Base-by-base conservation (phyloP, 2,888 invertebrate genomes). In the Stictocephala bisonia region DNA sequence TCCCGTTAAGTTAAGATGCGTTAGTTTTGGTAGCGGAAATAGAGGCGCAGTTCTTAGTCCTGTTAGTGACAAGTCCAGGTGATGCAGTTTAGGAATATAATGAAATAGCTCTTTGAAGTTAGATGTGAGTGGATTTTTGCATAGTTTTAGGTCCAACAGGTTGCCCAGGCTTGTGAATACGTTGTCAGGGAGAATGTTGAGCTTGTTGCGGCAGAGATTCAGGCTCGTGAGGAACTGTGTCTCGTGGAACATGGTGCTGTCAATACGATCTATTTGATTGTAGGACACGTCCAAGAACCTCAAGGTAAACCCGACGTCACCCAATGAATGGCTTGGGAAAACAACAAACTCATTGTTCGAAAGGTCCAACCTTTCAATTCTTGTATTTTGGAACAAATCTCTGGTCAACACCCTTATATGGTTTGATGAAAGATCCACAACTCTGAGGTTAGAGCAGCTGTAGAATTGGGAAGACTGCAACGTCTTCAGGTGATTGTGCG, bases 21-120 rank as follows among this genome's bases (percentile, higher is more conserved):
- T 90, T 79, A 96, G 87, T 83, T 92, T 91, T 15, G 90, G 90
- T 79, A 96, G 86, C 77, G 93, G 84, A 77, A 94, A 86, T 79
- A 90, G 88, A 73, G 95, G 95, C 80, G 94, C 87, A 68, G 89
- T 88, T 80, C 88, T 90, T 80, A 96, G 88, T 76, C 93, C 93
- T 83, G 93, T 90, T 82, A 90, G 90, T 70, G 92, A 90, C 80
- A 96, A 86, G 82, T 90, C 91, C 79, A 96, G 87, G 82, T 90
- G 88, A 82, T 93, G 90, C 77, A 96, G 87, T 81, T 92, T 91
- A 70, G 93, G 94, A 66, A 94, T 89, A 84, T 94, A 94, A 82
- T 95, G 92, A 82, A 95, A 93, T 66, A 95, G 87, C 84, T 95
- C 94, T 82, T 94, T 93, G 82, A 94, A 90, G 85, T 94, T 94